Evolutionary conservation across 1,140 invertebrate genomes (phyloP), one percentile per base, ranked within the genome.

Genomic region (Trypoxylus dichotomus): DNA sequence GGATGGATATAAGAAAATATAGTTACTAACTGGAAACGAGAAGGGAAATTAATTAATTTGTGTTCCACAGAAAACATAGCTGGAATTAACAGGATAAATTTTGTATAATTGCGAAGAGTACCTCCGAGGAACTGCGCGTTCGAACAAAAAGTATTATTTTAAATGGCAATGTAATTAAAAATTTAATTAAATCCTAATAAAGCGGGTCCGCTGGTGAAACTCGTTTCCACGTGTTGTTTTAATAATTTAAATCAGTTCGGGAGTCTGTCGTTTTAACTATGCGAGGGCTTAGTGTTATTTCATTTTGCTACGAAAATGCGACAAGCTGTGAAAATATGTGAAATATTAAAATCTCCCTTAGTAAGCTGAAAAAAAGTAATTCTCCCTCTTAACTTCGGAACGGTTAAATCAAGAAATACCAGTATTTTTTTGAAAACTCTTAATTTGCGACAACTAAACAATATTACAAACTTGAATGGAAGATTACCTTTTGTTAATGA

Each of bases 41-140:
- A 68, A 68, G 13, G 60, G 27, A 19, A 68, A 68, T 68, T 68
- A 68, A 68, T 68, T 68, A 68, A 68, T 68, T 68, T 15, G 21
- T 29, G 60, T 29, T 68, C 27, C 8, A 29, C 60, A 24, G 11
- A 15, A 29, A 29, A 68, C 60, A 24, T 11, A 68, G 24, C 24
- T 15, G 21, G 15, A 68, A 68, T 68, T 68, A 29, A 27, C 27
- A 29, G 21, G 19, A 68, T 68, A 68, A 24, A 68, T 68, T 68
- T 29, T 24, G 21, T 68, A 27, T 68, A 68, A 68, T 68, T 68
- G 24, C 60, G 21, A 68, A 24, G 24, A 6, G 21, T 24, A 27
- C 15, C 60, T 68, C 15, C 27, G 19, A 11, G 11, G 7, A 25
- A 5, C 0, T 1, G 10, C 60, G 60, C 21, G 27, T 68, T 25